phyloP scores from a whole-genome alignment of 2,888 invertebrate species.

The Rhagonycha lutea region DNA sequence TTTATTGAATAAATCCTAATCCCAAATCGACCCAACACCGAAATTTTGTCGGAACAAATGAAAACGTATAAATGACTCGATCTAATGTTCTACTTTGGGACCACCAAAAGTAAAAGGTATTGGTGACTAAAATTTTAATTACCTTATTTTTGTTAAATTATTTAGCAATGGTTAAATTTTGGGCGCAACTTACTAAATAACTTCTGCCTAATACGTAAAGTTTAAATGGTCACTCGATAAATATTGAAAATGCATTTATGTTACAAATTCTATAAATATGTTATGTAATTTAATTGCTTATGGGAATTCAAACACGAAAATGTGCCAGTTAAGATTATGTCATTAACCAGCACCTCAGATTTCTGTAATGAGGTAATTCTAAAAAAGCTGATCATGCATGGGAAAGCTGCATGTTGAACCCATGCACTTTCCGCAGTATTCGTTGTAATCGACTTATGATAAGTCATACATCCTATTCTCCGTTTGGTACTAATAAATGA shows the following conservation, averaged over 20 bases:
- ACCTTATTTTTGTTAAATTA: background rate
- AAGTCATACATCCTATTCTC: too few relatives aligned
- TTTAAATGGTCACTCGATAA: background rate
- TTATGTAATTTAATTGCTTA: background rate
- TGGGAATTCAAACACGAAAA: background rate
- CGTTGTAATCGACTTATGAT: too few relatives aligned
- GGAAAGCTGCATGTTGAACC: too few relatives aligned
- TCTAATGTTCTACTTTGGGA: background rate
- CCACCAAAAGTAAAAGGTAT: background rate
- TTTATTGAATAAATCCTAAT: background rate
- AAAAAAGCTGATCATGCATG: too few relatives aligned
- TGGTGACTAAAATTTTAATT: background rate
- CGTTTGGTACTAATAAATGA: too few relatives aligned
- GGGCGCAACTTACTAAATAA: background rate
- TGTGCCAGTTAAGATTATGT: too few relatives aligned
- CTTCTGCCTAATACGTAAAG: background rate
- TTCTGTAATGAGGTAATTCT: too few relatives aligned
- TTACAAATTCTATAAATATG: background rate
- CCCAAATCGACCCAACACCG: background rate
- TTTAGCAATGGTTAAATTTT: background rate
- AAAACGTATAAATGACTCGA: background rate
- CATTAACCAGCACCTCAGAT: too few relatives aligned
- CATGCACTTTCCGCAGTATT: too few relatives aligned
- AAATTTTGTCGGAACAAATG: background rate
- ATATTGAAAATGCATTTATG: background rate